phyloP scores from a whole-genome alignment of 2,797 vertebrate genomes.

The Halcyon chelicuti region DNA sequence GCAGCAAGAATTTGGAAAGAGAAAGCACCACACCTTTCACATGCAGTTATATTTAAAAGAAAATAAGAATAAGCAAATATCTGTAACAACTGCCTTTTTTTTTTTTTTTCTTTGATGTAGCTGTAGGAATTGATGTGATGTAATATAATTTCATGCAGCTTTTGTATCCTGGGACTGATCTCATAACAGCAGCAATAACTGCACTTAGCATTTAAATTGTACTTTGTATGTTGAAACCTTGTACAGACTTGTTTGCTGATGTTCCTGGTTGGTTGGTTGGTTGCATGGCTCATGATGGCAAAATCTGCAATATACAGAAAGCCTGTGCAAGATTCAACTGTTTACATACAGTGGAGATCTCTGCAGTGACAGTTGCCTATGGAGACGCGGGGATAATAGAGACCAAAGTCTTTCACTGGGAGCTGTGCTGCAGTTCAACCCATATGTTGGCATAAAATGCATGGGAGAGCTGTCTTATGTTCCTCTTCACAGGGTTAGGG shows the following conservation, averaged over 20 bases:
- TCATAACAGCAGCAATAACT: background rate
- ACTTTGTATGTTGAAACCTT: background rate
- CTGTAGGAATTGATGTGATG: conserved; percentile 9
- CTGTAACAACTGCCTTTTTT: background rate
- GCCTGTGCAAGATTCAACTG: conserved; percentile 4
- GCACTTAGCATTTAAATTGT: background rate
- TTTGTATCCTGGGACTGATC: background rate
- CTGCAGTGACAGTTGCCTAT: conserved; percentile 71
- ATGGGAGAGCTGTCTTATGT: background rate
- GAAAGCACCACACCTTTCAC: background rate
- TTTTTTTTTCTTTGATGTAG: background rate
- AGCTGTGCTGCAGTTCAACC: conserved; percentile 32
- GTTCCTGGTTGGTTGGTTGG: background rate
- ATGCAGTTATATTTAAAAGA: background rate
- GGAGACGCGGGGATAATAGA: conserved; percentile 49
- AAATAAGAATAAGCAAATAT: background rate
- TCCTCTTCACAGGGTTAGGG: background rate
- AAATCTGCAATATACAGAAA: conserved; percentile 21
- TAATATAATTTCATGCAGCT: background rate
- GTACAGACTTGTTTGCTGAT: background rate
- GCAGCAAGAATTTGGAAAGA: conserved; percentile 14
- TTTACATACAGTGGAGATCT: conserved; percentile 57
- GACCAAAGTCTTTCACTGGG: conserved; percentile 40
- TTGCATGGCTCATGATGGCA: background rate
- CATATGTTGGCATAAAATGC: conserved; percentile 19